Base-by-base conservation (phyloP, 2,797 vertebrate species). In the Enteromius thamalakanensis region DNA sequence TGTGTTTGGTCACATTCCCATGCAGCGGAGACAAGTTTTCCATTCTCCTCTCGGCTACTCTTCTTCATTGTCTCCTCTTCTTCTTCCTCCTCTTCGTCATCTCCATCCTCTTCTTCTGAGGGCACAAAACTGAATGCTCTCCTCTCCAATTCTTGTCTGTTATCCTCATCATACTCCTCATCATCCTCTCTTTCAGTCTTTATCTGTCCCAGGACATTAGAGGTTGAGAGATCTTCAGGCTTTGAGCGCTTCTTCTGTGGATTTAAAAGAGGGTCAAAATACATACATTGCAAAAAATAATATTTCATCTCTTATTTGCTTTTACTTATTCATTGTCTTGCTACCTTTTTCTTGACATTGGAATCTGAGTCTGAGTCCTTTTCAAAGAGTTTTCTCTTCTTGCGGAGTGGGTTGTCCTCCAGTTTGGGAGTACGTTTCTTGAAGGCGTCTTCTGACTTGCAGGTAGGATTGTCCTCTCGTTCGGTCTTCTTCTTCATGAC, bases 351-450 rank as follows among this genome's bases (percentile, higher is more conserved):
- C 83, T 96, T 96, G 80, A 96, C 90, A 65, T 90, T 80, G 3
- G 96, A 95, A 81, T 99, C 97, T 68, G 96, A 95, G 12, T 96
- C 97, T 45, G 96, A 95, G 32, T 96, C 96, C 37, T 96, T 97
- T 91, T 98, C 97, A 11, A 96, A 97, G 15, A 94, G 92, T 89
- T 97, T 97, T 93, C 97, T 95, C 87, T 99, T 99, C 91, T 95
- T 96, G 86, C 94, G 92, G 81, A 96, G 89, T 83, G 94, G 95
- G 55, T 92, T 92, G 0, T 95, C 95, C 0, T 96, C 95, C 0
- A 94, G 90, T 89, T 95, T 95, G 65, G 93, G 93, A 11, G 91
- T 89, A 0, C 91, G 92, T 91, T 98, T 99, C 89, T 97, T 97
- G 23, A 94, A 81, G 95, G 95, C 83, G 96, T 97, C 2, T 96